Base-by-base conservation (phyloP, 2,888 invertebrate genomes). In the Bugula neritina region DNA sequence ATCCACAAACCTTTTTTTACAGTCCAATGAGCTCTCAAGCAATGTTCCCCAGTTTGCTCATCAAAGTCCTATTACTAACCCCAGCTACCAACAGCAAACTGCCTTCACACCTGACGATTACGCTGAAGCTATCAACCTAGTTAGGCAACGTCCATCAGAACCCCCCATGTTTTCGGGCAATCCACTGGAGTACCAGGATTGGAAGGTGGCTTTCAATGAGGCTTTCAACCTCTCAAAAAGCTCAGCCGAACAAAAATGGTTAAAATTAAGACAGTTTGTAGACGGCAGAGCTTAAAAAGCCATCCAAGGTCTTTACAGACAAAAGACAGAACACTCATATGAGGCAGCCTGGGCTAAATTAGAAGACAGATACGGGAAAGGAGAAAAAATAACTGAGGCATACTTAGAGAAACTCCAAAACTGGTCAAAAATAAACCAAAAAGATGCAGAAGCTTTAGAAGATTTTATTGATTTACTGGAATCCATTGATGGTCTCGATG, bases 101-200 rank as follows among this genome's bases (percentile, higher is more conserved):
- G 57, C 57, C 57, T 57, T 57, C 57, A 57, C 57, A 57, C 57
- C 57, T 57, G 57, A 57, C n/a, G 57, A 57, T 57, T 57, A 57
- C n/a, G 57, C 57, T 25, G 57, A 57, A 57, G 57, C 57, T 13
- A 57, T 57, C n/a, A 57, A 57, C n/a, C 57, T 57, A 5, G 57
- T 57, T 21, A 57, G 57, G n/a, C 57, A 57, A 23, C 57, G 57
- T 23, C 57, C 57, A 13, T 57, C 57, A 13, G 57, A 57, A 57
- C 57, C 57, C 3, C 57, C 57, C 25, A 23, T 57, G 57, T 57
- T 57, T 57, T 57, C 57, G 5, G 57, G 57, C n/a, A 23, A 57
- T 57, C 57, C 57, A 5, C n/a, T 57, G n/a, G 57, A 57, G 57
- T 57, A 57, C 57, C 57, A 57, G 57, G 57, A 57, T 25, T 57